Conservation (phyloP, 2,888 invertebrate species). For the Platycnemis pennipes region DNA sequence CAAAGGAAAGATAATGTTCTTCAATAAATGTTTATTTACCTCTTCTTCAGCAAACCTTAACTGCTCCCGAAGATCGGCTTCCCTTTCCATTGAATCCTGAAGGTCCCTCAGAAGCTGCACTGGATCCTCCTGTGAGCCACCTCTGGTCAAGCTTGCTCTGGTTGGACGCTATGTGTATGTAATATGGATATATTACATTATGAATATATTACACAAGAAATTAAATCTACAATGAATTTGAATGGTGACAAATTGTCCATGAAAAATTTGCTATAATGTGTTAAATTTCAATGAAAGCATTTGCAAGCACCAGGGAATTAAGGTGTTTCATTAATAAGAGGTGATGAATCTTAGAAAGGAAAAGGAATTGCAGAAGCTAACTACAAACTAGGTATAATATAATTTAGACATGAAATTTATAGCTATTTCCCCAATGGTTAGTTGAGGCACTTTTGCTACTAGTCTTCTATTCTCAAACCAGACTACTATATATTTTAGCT, state of each 20-base stretch:
- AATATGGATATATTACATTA: not conserved
- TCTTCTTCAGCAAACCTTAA: conserved; percentile 96
- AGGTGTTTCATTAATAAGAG: too few relatives aligned
- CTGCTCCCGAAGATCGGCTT: conserved; percentile 96
- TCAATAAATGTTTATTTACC: conserved; percentile 79
- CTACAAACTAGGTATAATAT: too few relatives aligned
- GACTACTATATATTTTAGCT: too few relatives aligned
- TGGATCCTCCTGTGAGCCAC: conserved; percentile 90
- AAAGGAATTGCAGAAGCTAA: too few relatives aligned
- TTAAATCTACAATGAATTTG: not conserved
- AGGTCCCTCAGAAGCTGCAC: conserved; percentile 91
- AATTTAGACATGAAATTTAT: too few relatives aligned
- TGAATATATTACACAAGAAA: not conserved
- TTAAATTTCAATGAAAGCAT: not conserved
- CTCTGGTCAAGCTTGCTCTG: conserved; percentile 87
- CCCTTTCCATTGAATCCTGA: conserved; percentile 95
- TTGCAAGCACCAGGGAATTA: not conserved
- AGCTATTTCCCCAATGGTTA: too few relatives aligned
- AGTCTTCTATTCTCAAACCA: too few relatives aligned
- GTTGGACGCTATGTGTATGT: conserved; percentile 83
- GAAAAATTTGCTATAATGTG: not conserved
- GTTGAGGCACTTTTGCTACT: too few relatives aligned
- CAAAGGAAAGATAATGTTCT: not conserved
- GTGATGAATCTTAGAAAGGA: too few relatives aligned
- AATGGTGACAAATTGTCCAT: not conserved